Evolutionary conservation across 1,140 invertebrate species (phyloP), one percentile per base, ranked within the genome.

Genomic region (Drosophila nikananu): DNA sequence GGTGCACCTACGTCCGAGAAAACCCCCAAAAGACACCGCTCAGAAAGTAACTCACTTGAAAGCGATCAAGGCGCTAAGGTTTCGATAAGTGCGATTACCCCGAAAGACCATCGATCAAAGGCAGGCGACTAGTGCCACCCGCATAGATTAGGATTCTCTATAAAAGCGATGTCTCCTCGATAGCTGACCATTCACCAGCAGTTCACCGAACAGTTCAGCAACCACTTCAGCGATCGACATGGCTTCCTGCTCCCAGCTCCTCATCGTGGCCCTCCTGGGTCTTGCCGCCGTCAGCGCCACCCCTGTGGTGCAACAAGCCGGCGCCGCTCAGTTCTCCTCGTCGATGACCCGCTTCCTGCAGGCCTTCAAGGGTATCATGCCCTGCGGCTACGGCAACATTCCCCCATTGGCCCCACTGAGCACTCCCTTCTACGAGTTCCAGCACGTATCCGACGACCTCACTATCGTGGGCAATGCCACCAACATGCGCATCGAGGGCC

Each of bases 331-430:
- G 39, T 86, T 81, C 42, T 30, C 57, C 10, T 37, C 74, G 4
- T 65, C 87, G 3, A 17, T 86, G 1, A n/a, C 49, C 5, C 77
- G 63, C 61, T 86, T 78, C 46, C 15, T 78, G 8, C 5, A 64
- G 12, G 82, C 86, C 32, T 86, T 84, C 32, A 74, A 76, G 60
- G 67, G 51, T 9, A 83, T 90, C 19, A 74, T 83, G 52, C 86
- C 87, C 7, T 91, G 87, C 21, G 83, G 87, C 39, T 91, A 66
- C 54, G 25, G 74, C 3, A 46, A 77, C 2, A 57, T 91, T 8
- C 86, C 87, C 1, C 57, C 65, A 5, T 8, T 91, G 59, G 83
- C 83, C 0, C 86, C 84, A 0, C 10, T 44, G 12, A 41, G 17
- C n/a, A 35, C 13, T 6, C 67, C 78, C 19, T 80, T 76, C 27